phyloP scores from a whole-genome alignment of 2,113 vertebrate genomes.

The Macrotus californicus region DNA sequence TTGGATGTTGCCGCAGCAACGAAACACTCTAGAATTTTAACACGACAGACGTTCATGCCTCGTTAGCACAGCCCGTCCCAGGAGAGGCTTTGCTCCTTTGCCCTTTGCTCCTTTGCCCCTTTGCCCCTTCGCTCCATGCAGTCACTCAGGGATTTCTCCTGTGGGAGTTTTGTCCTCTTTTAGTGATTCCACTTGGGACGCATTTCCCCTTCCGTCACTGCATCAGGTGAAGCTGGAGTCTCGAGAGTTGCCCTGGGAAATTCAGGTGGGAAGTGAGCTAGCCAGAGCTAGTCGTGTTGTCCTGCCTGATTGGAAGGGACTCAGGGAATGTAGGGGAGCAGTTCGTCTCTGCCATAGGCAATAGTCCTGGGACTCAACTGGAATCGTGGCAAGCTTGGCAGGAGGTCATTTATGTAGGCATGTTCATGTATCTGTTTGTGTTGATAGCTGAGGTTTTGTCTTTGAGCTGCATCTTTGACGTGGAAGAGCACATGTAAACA shows the following conservation, averaged over 20 bases:
- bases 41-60: not conserved
- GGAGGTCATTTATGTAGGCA: not conserved
- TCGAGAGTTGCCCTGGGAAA: not conserved
- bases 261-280: not conserved
- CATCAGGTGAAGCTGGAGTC: not conserved
- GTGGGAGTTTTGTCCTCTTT: not conserved
- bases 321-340: not conserved
- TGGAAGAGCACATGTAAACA: not conserved
- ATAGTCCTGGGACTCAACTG: not conserved
- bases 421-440: not conserved
- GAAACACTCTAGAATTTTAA: not conserved
- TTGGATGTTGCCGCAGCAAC: not conserved
- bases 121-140: not conserved
- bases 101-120: not conserved
- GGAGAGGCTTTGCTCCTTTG: not conserved
- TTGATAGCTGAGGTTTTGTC: constrained; percentile 2
- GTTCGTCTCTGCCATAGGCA: not conserved
- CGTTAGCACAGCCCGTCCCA: not conserved
- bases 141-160: not conserved
- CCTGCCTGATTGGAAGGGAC: not conserved
- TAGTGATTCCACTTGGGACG: not conserved
- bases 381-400: not conserved
- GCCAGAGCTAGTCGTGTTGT: not conserved
- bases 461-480: constrained; percentile 7
- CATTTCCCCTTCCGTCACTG: not conserved